Evolutionary conservation across 2,797 vertebrate species (phyloP), one percentile per base, ranked within the genome.

Genomic region (Esox lucius): DNA sequence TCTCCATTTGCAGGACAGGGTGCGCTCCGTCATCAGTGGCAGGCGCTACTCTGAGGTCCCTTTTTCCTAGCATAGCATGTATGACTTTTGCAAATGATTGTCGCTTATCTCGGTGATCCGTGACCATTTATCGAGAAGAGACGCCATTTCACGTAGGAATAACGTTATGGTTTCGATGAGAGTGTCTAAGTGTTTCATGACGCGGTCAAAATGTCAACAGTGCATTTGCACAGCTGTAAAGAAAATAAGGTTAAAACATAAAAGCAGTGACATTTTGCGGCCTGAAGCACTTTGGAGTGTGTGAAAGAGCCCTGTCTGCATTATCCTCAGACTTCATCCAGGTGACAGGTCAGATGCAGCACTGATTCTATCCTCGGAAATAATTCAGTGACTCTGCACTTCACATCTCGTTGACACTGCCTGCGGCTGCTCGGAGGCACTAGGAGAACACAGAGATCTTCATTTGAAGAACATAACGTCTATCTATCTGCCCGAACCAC

Each of bases 1-100:
- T 33, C 68, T 76, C 46, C 49, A 42, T 42, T 7, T 56, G 48
- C 42, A 70, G 49, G 8, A 19, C 56, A 79, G 15, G 53, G 28
- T 33, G 51, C 46, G 53, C 42, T 15, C 62, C 61, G 19, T 78
- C 56, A 78, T 26, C 15, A 17, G 24, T 13, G 76, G 66, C 72
- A 71, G 71, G 15, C 2, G 26, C 64, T 17, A 17, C n/a, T 64
- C 68, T 28, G 59, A 71, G 26, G 12, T 22, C 62, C 39, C 59
- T 8, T 48, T 70, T 31, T 69, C 56, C 46, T 16, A 16, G 66
- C 51, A 35, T 19, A 26, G 70, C 68, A 24, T 31, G 24, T 17
- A 59, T 46, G 22, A 48, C 39, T 26, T 28, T 24, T 42, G 15
- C 8, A 31, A 66, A 2, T 35, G 61, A 19, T 61, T 39, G 26